These are phyloP conservation scores for Rousettus leschenaultii DNA, from an alignment of 2,113 vertebrate species.

Conservation along the genomic window DNA sequence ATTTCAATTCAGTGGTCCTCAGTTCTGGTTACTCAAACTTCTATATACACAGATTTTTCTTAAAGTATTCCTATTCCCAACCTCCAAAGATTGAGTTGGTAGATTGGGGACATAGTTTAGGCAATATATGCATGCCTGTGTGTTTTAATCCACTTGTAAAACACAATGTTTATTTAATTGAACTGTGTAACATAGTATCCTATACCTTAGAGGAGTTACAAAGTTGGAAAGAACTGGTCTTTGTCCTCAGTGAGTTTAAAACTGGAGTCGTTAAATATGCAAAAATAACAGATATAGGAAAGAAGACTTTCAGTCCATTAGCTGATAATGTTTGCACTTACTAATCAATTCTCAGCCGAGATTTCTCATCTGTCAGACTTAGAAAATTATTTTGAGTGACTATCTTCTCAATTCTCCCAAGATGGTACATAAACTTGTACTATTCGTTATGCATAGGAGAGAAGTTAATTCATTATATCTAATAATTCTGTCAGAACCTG, in stretches of 20 bases:
- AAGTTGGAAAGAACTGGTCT: not conserved
- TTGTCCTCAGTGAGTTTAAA: slow-evolving; percentile 39
- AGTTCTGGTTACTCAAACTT: not conserved
- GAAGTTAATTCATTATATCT: not conserved
- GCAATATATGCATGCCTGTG: not conserved
- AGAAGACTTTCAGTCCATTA: not conserved
- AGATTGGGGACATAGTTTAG: not conserved
- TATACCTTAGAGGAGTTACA: not conserved
- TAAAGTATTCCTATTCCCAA: not conserved
- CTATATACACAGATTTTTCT: not conserved
- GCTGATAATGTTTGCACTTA: not conserved
- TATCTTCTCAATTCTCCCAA: not conserved
- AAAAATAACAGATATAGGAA: not conserved
- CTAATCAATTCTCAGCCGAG: not conserved
- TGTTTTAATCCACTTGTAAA: not conserved
- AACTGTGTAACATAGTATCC: not conserved
- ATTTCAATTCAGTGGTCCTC: not conserved
- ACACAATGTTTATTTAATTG: not conserved
- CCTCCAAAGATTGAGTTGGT: not conserved
- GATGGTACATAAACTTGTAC: not conserved
- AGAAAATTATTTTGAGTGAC: not conserved
- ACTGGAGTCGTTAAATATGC: not conserved
- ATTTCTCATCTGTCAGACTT: not conserved
- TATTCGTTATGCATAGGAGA: not conserved
- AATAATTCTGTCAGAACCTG: not conserved